A percentile compares a stretch with the other conserved stretches of the same genome.
Evolutionary conservation across 2,113 vertebrate species (phyloP).

Genomic region (Argyrosomus japonicus): DNA sequence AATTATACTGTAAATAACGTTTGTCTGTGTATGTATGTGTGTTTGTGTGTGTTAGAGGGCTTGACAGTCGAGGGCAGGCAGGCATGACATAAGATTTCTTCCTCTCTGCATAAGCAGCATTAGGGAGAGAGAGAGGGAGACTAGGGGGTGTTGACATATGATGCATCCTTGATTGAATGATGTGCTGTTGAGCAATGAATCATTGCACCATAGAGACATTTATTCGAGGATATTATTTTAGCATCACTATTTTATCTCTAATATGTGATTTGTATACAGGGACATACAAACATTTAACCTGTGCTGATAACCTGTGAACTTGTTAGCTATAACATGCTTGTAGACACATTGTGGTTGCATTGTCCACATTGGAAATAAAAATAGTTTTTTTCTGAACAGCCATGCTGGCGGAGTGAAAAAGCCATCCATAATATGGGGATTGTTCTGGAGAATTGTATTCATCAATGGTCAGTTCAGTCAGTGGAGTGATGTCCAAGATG

Average conservation of each 20-base stretch:
- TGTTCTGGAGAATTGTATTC: no score
- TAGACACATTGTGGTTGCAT: no score
- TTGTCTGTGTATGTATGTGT: constrained; percentile 57
- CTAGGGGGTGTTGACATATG: constrained; percentile 57
- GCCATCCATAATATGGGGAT: no score
- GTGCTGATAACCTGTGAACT: no score
- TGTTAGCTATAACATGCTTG: no score
- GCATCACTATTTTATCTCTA: constrained; percentile 9
- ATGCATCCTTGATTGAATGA: constrained; percentile 53
- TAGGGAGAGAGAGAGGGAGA: constrained; percentile 19
- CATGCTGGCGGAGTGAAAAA: no score
- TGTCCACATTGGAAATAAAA: no score
- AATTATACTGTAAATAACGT: constrained; percentile 78
- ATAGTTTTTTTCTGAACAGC: no score
- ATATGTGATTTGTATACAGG: constrained; percentile 1
- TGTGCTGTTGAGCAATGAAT: constrained; percentile 39
- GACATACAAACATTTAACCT: not conserved
- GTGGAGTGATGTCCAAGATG: no score
- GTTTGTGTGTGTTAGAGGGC: constrained; percentile 52
- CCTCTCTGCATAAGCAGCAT: constrained; percentile 62
- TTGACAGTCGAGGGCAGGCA: constrained; percentile 74
- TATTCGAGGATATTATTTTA: constrained; percentile 19
- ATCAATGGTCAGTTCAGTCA: no score
- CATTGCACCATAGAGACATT: constrained; percentile 28
- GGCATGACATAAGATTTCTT: constrained; percentile 75